phyloP scores from a whole-genome alignment of 2,113 vertebrate species.

The Cichladusa arquata region DNA sequence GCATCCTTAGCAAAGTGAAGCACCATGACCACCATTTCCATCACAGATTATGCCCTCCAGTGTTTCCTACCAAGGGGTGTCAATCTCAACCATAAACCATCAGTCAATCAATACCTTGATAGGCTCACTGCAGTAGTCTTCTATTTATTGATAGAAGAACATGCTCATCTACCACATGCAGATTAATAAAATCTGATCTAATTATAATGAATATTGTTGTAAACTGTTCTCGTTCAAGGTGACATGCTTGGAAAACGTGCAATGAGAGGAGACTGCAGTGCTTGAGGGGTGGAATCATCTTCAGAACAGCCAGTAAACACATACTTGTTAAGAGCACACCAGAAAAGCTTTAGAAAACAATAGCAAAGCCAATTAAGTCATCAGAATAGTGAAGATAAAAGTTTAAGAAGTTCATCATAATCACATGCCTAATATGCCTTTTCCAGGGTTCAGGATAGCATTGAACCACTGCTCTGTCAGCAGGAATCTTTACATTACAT shows the following conservation, averaged over 20 bases:
- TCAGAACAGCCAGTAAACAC: not conserved
- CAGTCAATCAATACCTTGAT: not conserved
- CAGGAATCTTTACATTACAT: not conserved
- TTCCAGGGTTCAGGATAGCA: not conserved
- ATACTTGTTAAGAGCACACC: not conserved
- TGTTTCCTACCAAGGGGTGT: not conserved
- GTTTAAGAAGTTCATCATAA: not conserved
- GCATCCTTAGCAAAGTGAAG: not conserved
- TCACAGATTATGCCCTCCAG: not conserved
- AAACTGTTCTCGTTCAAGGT: not conserved
- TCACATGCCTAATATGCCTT: not conserved
- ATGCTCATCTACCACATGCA: not conserved
- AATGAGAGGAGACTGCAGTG: not conserved
- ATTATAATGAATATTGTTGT: not conserved
- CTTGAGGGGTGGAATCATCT: not conserved
- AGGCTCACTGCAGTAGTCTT: not conserved
- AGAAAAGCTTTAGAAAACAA: not conserved
- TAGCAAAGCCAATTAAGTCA: not conserved
- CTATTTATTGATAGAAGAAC: rapidly evolving
- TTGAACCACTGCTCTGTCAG: not conserved
- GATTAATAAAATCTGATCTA: not conserved
- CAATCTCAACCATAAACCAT: not conserved
- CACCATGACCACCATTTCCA: not conserved
- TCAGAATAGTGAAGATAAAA: not conserved
- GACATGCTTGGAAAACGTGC: not conserved